Evolutionary conservation across 1,140 invertebrate species (phyloP), one percentile per base, ranked within the genome.

Genomic region (Drosophila mayri): DNA sequence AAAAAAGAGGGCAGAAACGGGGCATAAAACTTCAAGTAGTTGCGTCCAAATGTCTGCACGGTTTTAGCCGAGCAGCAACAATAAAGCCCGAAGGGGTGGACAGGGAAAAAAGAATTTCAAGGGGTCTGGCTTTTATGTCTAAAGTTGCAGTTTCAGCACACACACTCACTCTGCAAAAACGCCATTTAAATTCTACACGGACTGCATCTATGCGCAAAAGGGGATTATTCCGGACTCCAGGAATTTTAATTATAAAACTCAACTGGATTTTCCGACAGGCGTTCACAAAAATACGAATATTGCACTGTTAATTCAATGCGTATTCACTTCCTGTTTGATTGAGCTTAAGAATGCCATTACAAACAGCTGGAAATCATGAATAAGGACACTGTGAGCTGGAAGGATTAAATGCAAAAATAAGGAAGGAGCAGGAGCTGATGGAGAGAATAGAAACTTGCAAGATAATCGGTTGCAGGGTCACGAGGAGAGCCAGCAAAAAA

Each of bases 11-110:
- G 49, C 68, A 70, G 55, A 65, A 84, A 61, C 59, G 77, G 77
- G 74, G 70, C 75, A 85, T 81, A 81, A 86, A 86, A 87, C 75
- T 87, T 82, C 75, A 87, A 86, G 83, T 82, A 86, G 82, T 86
- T 86, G 66, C 68, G 82, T 50, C 75, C 66, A 72, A 86, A 86
- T 81, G 82, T 86, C 79, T 87, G 79, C 79, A 70, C 74, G 74
- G 66, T 57, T 61, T 85, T 75, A 81, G 81, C 60, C 65, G 52
- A 58, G 80, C 74, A 64, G 67, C 79, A 83, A 82, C 60, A 78
- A 58, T 66, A 67, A 64, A 61, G 72, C 30, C 49, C 43, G 28
- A 32, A 64, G 63, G 65, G 66, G 43, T 77, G 46, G 61, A 62
- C 50, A 62, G 54, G 66, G 44, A 47, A 49, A 59, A 30, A 47